A percentile compares a stretch with the other conserved stretches of the same genome.
phyloP scores from a whole-genome alignment of 2,888 invertebrate genomes.

The Nomada hirtipes region DNA sequence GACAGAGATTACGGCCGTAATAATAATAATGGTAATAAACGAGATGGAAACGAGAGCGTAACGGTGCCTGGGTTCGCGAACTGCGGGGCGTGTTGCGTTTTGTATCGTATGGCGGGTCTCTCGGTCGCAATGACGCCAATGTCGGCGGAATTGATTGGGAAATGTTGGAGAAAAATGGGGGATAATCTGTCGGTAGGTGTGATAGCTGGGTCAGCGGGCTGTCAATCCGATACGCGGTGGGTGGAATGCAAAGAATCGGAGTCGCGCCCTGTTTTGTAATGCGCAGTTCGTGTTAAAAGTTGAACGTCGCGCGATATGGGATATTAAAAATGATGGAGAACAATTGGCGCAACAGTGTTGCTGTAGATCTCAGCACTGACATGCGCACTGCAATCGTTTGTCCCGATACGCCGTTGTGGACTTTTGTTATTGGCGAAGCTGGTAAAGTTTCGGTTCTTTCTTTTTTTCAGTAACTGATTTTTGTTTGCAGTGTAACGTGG shows the following conservation, averaged over 20 bases:
- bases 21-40: conserved; percentile 67
- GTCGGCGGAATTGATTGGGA: conserved; percentile 58
- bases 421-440: no score
- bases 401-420: no score
- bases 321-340: no score
- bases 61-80: neutral
- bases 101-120: conserved; percentile 31
- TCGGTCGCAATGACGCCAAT: conserved; percentile 18
- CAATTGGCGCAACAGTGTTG: no score
- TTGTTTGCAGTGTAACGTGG: no score
- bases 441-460: no score
- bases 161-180: conserved; percentile 36
- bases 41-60: conserved; percentile 59
- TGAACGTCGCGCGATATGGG: no score
- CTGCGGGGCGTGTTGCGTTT: conserved; percentile 2
- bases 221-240: conserved; percentile 41
- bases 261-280: conserved; percentile 47
- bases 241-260: conserved; percentile 35
- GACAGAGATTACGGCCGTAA: conserved; percentile 60
- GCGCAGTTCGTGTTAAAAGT: neutral
- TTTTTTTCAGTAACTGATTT: no score
- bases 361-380: no score
- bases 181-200: conserved; percentile 50
- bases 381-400: no score
- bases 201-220: conserved; percentile 42